Conservation (phyloP, 2,888 invertebrate genomes). For the Pogonocherus hispidulus region DNA sequence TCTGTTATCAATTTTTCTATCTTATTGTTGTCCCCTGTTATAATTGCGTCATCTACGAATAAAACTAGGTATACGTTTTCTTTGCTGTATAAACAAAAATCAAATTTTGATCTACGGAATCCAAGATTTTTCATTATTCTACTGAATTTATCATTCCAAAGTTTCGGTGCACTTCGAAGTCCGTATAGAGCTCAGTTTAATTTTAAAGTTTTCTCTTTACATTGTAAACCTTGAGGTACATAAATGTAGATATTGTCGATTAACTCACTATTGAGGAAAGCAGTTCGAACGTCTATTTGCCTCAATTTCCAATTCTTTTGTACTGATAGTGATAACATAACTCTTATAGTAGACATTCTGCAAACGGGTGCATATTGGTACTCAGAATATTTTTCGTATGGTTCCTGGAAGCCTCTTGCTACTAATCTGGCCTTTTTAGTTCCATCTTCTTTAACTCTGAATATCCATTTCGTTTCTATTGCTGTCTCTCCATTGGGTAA, state of each 20-base stretch:
- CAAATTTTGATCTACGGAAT: conserved; percentile 4
- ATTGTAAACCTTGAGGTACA: conserved; percentile 40
- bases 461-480: not conserved
- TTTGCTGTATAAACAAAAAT: not conserved
- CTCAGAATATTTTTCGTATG: not conserved
- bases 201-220: conserved; percentile 28
- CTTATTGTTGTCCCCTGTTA: not conserved
- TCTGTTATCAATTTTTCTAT: not conserved
- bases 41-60: conserved; percentile 21
- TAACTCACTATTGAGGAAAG: conserved; percentile 36
- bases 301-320: conserved; percentile 28
- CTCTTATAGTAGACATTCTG: conserved; percentile 36
- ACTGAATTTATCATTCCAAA: conserved; percentile 32
- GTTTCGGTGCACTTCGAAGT: conserved; percentile 33
- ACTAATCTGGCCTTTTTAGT: conserved; percentile 49
- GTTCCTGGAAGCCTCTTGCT: conserved; percentile 49
- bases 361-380: conserved; percentile 28
- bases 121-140: conserved; percentile 14
- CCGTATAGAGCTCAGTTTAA: conserved; percentile 48
- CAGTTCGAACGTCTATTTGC: conserved; percentile 41
- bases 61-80: conserved; percentile 3
- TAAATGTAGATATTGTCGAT: conserved; percentile 35
- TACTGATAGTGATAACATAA: conserved; percentile 29
- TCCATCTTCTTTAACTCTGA: conserved; percentile 36
- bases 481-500: not conserved